Conservation (phyloP, 2,888 invertebrate species). For the Agrotis clavis region DNA sequence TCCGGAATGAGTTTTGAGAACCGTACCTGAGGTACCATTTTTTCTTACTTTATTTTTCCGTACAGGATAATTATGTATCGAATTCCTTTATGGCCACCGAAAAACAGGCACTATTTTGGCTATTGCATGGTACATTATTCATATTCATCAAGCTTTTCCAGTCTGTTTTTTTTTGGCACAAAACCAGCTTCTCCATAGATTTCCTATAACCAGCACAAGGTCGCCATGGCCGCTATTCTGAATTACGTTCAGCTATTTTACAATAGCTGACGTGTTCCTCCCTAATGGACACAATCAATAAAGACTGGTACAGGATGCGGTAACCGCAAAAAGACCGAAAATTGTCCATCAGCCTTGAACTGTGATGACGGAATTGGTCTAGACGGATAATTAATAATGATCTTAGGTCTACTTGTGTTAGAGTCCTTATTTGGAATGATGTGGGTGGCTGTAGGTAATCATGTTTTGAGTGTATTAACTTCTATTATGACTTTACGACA, state of each 20-base stretch:
- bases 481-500: neutral
- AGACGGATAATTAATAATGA: slow-evolving; percentile 50
- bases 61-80: neutral
- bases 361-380: slow-evolving; percentile 46
- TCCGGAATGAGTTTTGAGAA: neutral
- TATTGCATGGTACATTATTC: too few species aligned
- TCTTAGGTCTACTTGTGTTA: slow-evolving; percentile 16
- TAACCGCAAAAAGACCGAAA: slow-evolving; percentile 40
- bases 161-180: slow-evolving; percentile 42
- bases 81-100: too few species aligned
- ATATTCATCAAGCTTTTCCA: neutral
- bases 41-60: neutral
- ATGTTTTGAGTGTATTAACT: slow-evolving; percentile 27
- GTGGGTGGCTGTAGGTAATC: slow-evolving; percentile 27
- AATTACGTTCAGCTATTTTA: slow-evolving; percentile 25
- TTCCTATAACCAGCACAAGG: slow-evolving; percentile 50
- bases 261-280: slow-evolving; percentile 46
- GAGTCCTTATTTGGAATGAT: slow-evolving; percentile 36
- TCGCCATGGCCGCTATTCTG: slow-evolving; percentile 29
- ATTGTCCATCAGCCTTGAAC: slow-evolving; percentile 46
- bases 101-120: neutral
- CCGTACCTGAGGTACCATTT: neutral
- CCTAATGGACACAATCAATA: slow-evolving; percentile 22
- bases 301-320: slow-evolving; percentile 28
- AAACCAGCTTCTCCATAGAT: slow-evolving; percentile 47